Base-by-base conservation (phyloP, 2,113 vertebrate species). In the Stegostoma tigrinum region DNA sequence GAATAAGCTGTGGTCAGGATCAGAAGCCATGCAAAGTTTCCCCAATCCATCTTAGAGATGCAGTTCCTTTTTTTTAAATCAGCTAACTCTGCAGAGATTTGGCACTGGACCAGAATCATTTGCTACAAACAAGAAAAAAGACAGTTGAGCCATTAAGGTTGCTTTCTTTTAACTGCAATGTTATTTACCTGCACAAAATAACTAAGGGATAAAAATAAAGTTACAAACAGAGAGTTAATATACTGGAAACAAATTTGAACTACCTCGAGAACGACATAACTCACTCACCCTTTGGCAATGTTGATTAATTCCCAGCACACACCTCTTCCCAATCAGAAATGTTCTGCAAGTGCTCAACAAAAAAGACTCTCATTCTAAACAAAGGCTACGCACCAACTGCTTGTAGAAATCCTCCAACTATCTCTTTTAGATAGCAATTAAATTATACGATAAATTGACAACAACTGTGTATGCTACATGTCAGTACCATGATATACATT, bases 211-310 rank as follows among this genome's bases (percentile, higher is more conserved):
- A 23, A 66, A 55, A 48, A 95, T 30, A 70, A 27, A 95, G 30
- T 95, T 95, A 48, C 45, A 45, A 95, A 45, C 21, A 34, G 38
- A 70, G 61, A 66, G 66, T 72, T 15, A 42, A 72, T 42, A 72
- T 75, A 90, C 68, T 72, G 94, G 42, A 75, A 72, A 45, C 21
- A 72, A 52, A 95, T 48, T 70, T 68, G 34, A 42, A 70, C 45
- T 61, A 52, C 68, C 42, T 72, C 68, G 52, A 12, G 55, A 19
- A 70, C 14, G 30, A 72, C 45, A 75, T 95, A 75, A 95, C 68
- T 52, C 68, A 95, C 94, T 95, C 94, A 95, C 94, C 94, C 94
- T 52, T 95, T 70, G 68, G 67, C 23, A 72, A 24, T 93, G 89
- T 93, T n/a, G 61, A 67, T 66, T 64, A 93, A 93, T 34, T 93